phyloP scores from a whole-genome alignment of 2,888 invertebrate genomes.

The Parelbella ahira region DNA sequence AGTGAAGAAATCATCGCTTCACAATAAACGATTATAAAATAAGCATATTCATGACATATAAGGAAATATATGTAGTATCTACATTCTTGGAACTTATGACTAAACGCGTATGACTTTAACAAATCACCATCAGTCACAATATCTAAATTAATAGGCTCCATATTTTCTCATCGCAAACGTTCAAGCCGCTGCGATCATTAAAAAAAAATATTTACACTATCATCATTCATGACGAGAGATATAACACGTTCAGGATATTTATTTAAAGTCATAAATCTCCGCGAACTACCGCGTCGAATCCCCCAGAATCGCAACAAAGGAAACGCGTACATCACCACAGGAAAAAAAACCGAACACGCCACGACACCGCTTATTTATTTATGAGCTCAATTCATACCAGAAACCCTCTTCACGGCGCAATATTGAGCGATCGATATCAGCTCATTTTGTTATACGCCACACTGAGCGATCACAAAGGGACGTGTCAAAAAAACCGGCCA shows the following conservation, averaged over 20 bases:
- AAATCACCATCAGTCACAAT: conserved; percentile 2
- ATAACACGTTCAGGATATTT: conserved; percentile 31
- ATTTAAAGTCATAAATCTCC: conserved; percentile 42
- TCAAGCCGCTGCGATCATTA: conserved; percentile 17
- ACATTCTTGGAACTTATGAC: too few relatives aligned
- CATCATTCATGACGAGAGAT: conserved; percentile 34
- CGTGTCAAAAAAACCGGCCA: conserved; percentile 67
- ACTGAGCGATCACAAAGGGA: conserved; percentile 61
- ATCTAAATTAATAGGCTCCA: conserved; percentile 11
- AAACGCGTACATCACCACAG: conserved; percentile 59
- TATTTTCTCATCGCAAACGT: conserved; percentile 11
- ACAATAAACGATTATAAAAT: too few relatives aligned
- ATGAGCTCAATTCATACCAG: conserved; percentile 66
- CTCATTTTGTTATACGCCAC: conserved; percentile 64
- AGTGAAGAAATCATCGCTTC: too few relatives aligned
- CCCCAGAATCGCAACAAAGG: conserved; percentile 62
- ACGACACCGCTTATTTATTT: conserved; percentile 76
- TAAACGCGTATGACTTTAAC: too few relatives aligned
- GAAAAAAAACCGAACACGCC: conserved; percentile 61
- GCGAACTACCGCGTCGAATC: conserved; percentile 51
- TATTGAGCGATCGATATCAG: conserved; percentile 76
- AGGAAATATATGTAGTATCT: too few relatives aligned
- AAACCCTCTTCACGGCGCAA: conserved; percentile 63
- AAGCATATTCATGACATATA: too few relatives aligned
- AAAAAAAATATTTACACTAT: conserved; percentile 30